Percentiles rank a stretch among this genome's conserved stretches.
phyloP scores from a whole-genome alignment of 2,888 invertebrate species.

The Allygus modestus region DNA sequence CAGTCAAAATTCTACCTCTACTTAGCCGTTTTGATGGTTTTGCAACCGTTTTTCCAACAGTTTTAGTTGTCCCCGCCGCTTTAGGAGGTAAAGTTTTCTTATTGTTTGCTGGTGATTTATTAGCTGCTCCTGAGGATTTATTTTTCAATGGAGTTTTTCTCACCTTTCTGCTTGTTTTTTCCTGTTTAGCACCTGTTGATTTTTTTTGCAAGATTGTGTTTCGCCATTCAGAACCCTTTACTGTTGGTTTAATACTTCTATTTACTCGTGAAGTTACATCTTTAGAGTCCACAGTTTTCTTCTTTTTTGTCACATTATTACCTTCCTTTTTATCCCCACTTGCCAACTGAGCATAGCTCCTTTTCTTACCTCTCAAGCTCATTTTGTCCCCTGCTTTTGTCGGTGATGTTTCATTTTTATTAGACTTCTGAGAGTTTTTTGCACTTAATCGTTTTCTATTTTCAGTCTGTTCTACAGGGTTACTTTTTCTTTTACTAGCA shows the following conservation, averaged over 20 bases:
- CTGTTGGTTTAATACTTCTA: conserved; percentile 32
- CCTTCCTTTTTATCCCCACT: neutral
- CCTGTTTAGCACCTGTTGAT: conserved; percentile 2
- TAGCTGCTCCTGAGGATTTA: neutral
- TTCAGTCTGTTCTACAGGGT: neutral
- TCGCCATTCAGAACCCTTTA: conserved; percentile 17
- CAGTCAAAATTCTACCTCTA: neutral
- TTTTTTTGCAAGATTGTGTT: conserved; percentile 9
- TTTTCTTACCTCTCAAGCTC: conserved; percentile 17
- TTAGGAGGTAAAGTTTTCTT: conserved; percentile 10
- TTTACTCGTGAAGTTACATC: neutral
- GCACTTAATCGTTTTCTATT: neutral
- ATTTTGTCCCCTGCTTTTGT: neutral
- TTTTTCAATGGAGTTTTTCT: neutral
- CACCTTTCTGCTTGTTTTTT: neutral
- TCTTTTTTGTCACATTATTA: neutral
- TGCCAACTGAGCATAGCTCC: conserved; percentile 31
- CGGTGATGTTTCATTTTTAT: neutral
- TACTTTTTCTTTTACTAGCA: neutral
- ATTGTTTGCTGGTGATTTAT: neutral
- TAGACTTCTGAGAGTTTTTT: neutral
- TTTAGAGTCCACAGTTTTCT: neutral
- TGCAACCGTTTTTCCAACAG: neutral
- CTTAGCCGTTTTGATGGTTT: neutral
- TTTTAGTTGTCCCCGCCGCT: neutral